phyloP scores from a whole-genome alignment of 2,888 invertebrate genomes.

The Alloplasta piceator region DNA sequence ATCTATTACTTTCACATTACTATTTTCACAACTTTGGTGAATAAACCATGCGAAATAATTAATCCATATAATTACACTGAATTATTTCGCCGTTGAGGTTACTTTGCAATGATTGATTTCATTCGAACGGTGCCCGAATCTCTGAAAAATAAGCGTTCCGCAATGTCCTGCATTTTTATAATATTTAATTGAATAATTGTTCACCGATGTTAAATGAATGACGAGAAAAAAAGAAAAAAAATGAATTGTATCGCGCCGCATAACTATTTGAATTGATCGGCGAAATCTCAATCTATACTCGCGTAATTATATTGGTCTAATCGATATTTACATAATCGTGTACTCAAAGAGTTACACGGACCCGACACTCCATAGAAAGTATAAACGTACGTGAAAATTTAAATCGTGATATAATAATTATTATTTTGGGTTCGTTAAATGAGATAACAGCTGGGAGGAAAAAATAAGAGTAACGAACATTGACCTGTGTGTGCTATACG shows the following conservation, averaged over 20 bases:
- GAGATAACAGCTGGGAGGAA: constrained; percentile 25
- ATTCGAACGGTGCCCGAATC: constrained; percentile 20
- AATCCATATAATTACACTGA: constrained; percentile 6
- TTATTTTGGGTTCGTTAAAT: constrained; percentile 44
- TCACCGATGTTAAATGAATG: constrained; percentile 53
- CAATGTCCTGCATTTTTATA: constrained; percentile 68
- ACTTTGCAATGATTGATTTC: too few species aligned
- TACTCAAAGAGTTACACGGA: constrained; percentile 50
- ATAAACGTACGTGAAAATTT: constrained; percentile 52
- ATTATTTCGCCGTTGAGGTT: constrained; percentile 4
- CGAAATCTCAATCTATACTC: constrained; percentile 35
- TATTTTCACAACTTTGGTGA: too few species aligned
- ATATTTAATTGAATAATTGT: constrained; percentile 63
- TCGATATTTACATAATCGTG: constrained; percentile 47
- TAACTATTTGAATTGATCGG: constrained; percentile 35
- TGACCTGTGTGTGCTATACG: constrained; percentile 26
- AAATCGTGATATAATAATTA: constrained; percentile 45
- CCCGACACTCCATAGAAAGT: constrained; percentile 59
- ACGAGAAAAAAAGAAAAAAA: background rate
- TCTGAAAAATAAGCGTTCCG: constrained; percentile 53
- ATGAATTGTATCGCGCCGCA: constrained; percentile 20
- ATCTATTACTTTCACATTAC: too few species aligned
- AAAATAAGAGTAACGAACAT: constrained; percentile 4
- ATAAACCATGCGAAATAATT: background rate
- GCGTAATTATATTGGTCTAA: constrained; percentile 63